Percentiles rank a stretch among this genome's conserved stretches.
These are phyloP conservation scores for Perithous albicinctus DNA, from an alignment of 2,888 invertebrate genomes.

Conservation along the genomic window DNA sequence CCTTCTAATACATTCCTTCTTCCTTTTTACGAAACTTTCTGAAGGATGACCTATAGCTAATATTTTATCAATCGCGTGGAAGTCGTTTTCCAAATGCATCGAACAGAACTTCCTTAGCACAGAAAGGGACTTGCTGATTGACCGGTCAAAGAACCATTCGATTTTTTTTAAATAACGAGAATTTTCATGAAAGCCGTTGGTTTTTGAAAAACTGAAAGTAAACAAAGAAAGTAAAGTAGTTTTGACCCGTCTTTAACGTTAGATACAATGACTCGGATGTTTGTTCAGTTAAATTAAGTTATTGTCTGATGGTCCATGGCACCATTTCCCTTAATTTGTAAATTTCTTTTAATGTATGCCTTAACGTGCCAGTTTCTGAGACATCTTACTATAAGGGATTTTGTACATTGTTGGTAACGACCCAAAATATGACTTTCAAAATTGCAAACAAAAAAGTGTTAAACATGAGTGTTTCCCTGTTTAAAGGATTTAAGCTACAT, in stretches of 20 bases:
- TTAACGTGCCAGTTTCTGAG: conserved; percentile 20
- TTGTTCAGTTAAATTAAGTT: background rate
- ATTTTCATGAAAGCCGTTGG: conserved; percentile 62
- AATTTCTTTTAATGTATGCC: conserved; percentile 56
- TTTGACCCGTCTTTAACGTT: conserved; percentile 53
- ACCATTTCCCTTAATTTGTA: background rate
- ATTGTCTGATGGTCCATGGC: background rate
- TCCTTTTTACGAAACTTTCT: background rate
- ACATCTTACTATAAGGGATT: conserved; percentile 59
- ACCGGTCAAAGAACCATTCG: conserved; percentile 15
- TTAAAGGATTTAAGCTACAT: conserved; percentile 59
- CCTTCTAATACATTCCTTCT: background rate
- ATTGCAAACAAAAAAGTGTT: background rate
- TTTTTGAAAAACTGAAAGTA: conserved; percentile 53
- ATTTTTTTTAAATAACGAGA: conserved; percentile 48
- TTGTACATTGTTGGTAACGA: conserved; percentile 46
- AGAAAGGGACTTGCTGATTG: conserved; percentile 21
- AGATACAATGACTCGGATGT: background rate
- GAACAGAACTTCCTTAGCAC: background rate
- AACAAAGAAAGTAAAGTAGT: conserved; percentile 54
- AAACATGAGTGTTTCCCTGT: background rate
- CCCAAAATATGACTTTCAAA: background rate
- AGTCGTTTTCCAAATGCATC: background rate
- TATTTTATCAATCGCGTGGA: conserved; percentile 6
- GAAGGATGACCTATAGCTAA: background rate